Evolutionary conservation across 1,140 invertebrate species (phyloP).

Genomic region (Leguminivora glycinivorella): DNA sequence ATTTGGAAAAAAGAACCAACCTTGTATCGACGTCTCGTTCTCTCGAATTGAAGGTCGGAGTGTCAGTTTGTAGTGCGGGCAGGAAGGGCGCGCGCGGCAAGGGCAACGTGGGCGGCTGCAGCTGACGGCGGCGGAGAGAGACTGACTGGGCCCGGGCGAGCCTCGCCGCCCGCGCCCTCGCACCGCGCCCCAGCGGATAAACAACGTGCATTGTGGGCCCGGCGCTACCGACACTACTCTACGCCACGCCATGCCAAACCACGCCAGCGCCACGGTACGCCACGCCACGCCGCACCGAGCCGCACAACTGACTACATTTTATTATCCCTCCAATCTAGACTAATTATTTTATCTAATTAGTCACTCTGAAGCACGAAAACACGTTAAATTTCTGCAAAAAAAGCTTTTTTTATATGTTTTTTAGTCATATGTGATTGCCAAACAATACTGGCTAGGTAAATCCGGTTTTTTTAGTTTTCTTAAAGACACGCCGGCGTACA

Average conservation of each 20-base stretch:
- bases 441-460: too few species aligned
- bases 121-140: conserved; percentile 58
- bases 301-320: not conserved
- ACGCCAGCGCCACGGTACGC: not conserved
- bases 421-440: too few species aligned
- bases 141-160: conserved; percentile 72
- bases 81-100: conserved; percentile 57
- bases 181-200: conserved; percentile 70
- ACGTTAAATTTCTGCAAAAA: too few species aligned
- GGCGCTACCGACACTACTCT: conserved; percentile 48
- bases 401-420: too few species aligned
- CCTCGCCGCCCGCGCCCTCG: conserved; percentile 56
- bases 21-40: conserved; percentile 75
- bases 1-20: conserved; percentile 54
- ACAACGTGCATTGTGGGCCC: conserved; percentile 76
- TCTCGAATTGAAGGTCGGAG: conserved; percentile 72
- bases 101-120: conserved; percentile 47
- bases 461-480: too few species aligned
- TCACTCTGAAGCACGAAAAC: not conserved
- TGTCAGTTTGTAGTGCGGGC: conserved; percentile 55
- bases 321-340: not conserved
- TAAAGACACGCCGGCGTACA: too few species aligned
- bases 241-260: conserved; percentile 24
- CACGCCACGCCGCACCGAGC: conserved; percentile 8
- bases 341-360: not conserved